Percentiles rank a stretch among this genome's conserved stretches.
Conservation (phyloP, 2,888 invertebrate genomes). For the Mylabris sibirica region DNA sequence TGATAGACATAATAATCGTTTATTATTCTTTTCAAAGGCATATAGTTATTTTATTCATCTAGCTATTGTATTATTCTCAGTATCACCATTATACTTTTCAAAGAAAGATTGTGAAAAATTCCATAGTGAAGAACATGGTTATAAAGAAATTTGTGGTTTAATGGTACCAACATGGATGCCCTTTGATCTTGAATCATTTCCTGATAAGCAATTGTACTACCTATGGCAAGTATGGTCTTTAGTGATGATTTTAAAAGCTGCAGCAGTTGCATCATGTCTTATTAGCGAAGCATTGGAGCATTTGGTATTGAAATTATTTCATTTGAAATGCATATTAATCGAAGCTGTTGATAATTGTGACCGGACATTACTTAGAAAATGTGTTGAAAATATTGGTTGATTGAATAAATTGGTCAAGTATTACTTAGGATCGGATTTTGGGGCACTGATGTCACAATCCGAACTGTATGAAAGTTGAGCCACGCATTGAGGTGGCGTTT, state of each 20-base stretch:
- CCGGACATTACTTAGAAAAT: background rate
- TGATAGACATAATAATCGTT: constrained; percentile 16
- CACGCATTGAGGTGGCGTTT: no score
- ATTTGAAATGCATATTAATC: constrained; percentile 17
- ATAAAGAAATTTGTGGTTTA: constrained; percentile 24
- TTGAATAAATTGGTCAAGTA: no score
- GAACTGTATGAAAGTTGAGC: no score
- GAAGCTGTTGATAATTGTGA: constrained; percentile 16
- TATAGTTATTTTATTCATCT: constrained; percentile 19
- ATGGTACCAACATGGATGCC: constrained; percentile 25
- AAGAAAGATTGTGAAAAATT: constrained; percentile 16
- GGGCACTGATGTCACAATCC: no score
- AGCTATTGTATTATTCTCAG: constrained; percentile 10
- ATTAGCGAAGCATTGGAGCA: constrained; percentile 22
- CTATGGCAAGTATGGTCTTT: constrained; percentile 20
- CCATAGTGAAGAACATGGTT: background rate
- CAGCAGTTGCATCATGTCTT: constrained; percentile 6
- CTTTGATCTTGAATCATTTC: constrained; percentile 20
- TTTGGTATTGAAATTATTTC: constrained; percentile 18
- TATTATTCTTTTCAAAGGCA: constrained; percentile 10
- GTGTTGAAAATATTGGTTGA: no score
- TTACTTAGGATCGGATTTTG: no score
- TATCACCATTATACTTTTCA: constrained; percentile 2
- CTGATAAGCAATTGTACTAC: constrained; percentile 17
- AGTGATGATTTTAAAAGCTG: constrained; percentile 22